These are phyloP conservation scores for Anthophora plumipes DNA, from an alignment of 2,888 invertebrate species.

Conservation along the genomic window DNA sequence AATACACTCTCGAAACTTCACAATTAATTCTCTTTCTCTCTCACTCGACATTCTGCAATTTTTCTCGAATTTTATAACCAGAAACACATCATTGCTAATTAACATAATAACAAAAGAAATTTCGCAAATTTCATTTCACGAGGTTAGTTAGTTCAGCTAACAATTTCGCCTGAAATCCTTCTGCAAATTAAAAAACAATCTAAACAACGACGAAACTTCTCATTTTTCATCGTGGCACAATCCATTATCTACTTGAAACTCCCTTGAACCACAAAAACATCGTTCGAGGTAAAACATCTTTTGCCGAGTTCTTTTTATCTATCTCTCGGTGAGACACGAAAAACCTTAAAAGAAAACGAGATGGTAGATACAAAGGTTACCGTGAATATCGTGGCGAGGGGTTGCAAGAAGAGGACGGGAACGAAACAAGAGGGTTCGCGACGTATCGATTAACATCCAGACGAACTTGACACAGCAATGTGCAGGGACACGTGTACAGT, in stretches of 20 bases:
- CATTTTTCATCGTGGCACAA: background rate
- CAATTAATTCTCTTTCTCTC: too few species aligned
- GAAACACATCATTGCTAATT: too few species aligned
- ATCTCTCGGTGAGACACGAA: background rate
- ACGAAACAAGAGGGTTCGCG: slow-evolving; percentile 52
- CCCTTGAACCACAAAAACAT: background rate
- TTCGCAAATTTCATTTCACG: too few species aligned
- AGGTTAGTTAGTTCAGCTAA: background rate
- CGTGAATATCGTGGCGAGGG: background rate
- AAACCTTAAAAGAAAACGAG: slow-evolving; percentile 10
- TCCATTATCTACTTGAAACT: background rate
- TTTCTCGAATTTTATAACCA: too few species aligned
- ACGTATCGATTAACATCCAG: slow-evolving; percentile 64
- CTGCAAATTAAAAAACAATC: too few species aligned
- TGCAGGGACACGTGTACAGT: slow-evolving; percentile 41
- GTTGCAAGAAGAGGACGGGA: slow-evolving; percentile 11
- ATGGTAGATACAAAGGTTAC: slow-evolving; percentile 10
- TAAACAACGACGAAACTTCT: background rate
- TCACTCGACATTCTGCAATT: too few species aligned
- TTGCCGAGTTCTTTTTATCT: background rate
- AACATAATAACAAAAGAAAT: too few species aligned
- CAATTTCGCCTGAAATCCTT: background rate
- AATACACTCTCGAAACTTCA: too few species aligned
- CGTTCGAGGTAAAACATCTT: background rate
- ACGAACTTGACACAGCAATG: slow-evolving; percentile 63